A percentile compares a stretch with the other conserved stretches of the same genome.
Conservation (phyloP, 2,888 invertebrate genomes). For the Drosophila colorata region DNA sequence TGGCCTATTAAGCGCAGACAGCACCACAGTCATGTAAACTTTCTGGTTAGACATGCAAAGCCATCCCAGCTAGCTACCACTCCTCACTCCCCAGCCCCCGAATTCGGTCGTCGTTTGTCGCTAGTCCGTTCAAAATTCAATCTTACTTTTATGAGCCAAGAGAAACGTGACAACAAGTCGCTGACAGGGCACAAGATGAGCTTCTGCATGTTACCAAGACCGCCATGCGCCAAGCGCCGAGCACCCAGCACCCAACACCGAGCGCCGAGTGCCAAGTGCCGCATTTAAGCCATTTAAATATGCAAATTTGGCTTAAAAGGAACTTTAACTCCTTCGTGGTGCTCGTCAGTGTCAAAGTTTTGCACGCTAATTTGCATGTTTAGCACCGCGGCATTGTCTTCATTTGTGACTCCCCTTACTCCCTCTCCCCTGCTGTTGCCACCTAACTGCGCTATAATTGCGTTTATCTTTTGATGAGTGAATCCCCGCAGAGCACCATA, state of each 20-base stretch:
- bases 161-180: conserved; percentile 75
- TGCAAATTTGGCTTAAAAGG: conserved; percentile 73
- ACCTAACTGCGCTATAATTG: conserved; percentile 70
- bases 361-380: conserved; percentile 77
- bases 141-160: conserved; percentile 76
- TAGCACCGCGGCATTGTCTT: conserved; percentile 69
- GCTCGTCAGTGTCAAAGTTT: conserved; percentile 60
- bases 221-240: too few species aligned
- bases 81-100: neutral
- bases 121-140: conserved; percentile 74
- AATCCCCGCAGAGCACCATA: conserved; percentile 59
- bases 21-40: conserved; percentile 56
- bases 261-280: conserved; percentile 60
- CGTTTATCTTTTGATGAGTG: conserved; percentile 76
- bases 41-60: conserved; percentile 65
- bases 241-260: too few species aligned
- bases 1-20: conserved; percentile 73
- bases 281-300: conserved; percentile 76
- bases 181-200: conserved; percentile 53
- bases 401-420: conserved; percentile 33
- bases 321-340: conserved; percentile 73
- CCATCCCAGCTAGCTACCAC: conserved; percentile 6
- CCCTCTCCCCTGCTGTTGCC: conserved; percentile 8
- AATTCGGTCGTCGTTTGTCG: conserved; percentile 43
- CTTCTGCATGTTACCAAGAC: conserved; percentile 55